Percentiles rank a stretch among this genome's conserved stretches.
phyloP scores from a whole-genome alignment of 2,888 invertebrate species.

The Augiades crinisus region DNA sequence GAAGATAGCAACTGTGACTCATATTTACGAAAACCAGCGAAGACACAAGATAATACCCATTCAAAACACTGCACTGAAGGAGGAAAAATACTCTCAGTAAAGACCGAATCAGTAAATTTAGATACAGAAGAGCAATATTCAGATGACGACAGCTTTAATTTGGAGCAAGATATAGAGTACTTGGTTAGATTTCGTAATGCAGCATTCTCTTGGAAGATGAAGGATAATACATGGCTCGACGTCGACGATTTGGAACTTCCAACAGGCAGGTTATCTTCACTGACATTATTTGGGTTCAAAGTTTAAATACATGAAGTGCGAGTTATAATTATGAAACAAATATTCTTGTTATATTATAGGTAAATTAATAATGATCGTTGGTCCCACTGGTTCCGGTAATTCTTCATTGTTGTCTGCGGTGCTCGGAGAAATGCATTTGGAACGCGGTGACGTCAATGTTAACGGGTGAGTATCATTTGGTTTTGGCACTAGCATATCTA shows the following conservation, averaged over 20 bases:
- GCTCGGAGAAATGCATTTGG: slow-evolving; percentile 88
- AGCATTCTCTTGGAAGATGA: slow-evolving; percentile 75
- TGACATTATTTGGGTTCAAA: neutral
- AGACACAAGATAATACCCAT: slow-evolving; percentile 45
- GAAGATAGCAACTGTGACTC: slow-evolving; percentile 44
- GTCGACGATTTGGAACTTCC: slow-evolving; percentile 69
- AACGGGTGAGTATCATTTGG: slow-evolving; percentile 84
- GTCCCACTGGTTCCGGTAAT: slow-evolving; percentile 91
- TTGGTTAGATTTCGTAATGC: slow-evolving; percentile 62
- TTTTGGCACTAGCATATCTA: slow-evolving; percentile 50
- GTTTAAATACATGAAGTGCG: neutral
- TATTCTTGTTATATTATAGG: slow-evolving; percentile 55
- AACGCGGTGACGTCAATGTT: slow-evolving; percentile 79
- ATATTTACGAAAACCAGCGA: slow-evolving; percentile 32
- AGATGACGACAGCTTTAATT: slow-evolving; percentile 46
- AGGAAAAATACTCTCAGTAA: slow-evolving; percentile 38
- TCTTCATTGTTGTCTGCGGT: slow-evolving; percentile 88
- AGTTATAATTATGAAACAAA: too few species aligned
- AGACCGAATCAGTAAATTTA: slow-evolving; percentile 44
- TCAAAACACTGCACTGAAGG: slow-evolving; percentile 36
- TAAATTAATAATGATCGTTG: slow-evolving; percentile 88
- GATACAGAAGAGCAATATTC: slow-evolving; percentile 48
- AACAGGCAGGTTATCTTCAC: slow-evolving; percentile 44
- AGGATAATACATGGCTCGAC: slow-evolving; percentile 59
- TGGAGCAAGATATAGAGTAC: slow-evolving; percentile 44